Percentiles rank a stretch among this genome's conserved stretches.
These are phyloP conservation scores for Dinoponera quadriceps DNA, from an alignment of 1,140 invertebrate species.

Conservation along the genomic window DNA sequence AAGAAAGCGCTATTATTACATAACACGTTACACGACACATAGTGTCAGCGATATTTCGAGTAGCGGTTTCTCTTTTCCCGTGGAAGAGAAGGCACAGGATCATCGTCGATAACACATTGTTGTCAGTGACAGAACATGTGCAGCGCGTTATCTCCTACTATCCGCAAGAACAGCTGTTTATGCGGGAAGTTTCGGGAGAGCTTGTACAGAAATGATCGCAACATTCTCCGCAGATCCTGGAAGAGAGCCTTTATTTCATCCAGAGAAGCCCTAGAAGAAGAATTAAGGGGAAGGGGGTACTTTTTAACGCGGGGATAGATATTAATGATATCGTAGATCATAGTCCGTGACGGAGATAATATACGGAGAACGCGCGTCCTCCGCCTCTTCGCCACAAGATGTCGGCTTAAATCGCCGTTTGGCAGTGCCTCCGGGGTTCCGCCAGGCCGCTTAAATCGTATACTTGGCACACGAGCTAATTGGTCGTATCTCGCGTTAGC, in stretches of 20 bases:
- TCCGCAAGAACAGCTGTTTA: no score
- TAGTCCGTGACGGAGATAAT: conserved; percentile 39
- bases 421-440: conserved; percentile 64
- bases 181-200: no score
- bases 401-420: conserved; percentile 76
- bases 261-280: not conserved
- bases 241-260: not conserved
- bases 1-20: no score
- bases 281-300: not conserved
- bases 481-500: conserved; percentile 79
- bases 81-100: no score
- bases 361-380: conserved; percentile 33
- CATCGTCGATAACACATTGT: no score
- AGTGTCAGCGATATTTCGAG: no score
- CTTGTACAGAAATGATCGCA: no score
- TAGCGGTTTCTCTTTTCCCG: no score
- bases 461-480: conserved; percentile 82
- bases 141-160: no score
- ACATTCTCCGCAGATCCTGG: not conserved
- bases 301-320: conserved; percentile 2
- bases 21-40: no score
- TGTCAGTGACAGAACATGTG: no score
- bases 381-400: conserved; percentile 41
- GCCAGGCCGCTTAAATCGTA: conserved; percentile 72
- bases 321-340: conserved; percentile 52